Conservation (phyloP, 2,113 vertebrate genomes). For the Gavia stellata region DNA sequence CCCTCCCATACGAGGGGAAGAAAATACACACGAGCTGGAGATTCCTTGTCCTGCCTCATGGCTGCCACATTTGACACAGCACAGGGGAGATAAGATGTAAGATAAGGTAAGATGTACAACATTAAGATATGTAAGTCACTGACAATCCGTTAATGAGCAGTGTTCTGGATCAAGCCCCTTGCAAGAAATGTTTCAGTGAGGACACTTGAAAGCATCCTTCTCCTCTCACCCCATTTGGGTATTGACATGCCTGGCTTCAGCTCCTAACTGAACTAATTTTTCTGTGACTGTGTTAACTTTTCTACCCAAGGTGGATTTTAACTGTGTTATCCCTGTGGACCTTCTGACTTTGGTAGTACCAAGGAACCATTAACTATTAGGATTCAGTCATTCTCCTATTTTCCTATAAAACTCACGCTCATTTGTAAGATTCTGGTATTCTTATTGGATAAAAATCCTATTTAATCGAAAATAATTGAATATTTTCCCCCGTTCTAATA, state of each 20-base stretch:
- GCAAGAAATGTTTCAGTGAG: neutral
- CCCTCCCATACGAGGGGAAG: neutral
- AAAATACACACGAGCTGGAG: neutral
- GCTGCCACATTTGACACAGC: neutral
- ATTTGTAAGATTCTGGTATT: neutral
- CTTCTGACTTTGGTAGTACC: neutral
- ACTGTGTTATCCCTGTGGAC: neutral
- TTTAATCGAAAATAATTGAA: neutral
- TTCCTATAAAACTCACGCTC: neutral
- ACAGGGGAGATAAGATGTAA: neutral
- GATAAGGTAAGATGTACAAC: neutral
- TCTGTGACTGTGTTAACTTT: neutral
- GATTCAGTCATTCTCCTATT: neutral
- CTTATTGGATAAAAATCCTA: neutral
- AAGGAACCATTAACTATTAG: neutral
- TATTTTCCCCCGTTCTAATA: neutral
- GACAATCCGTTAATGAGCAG: neutral
- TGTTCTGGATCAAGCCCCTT: neutral
- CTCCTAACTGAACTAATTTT: neutral
- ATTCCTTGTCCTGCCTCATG: neutral
- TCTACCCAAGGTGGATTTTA: neutral
- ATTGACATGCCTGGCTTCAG: neutral
- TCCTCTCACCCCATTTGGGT: neutral
- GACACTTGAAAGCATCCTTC: neutral
- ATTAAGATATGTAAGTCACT: rapidly evolving